Evolutionary conservation across 2,797 vertebrate genomes (phyloP), one percentile per base, ranked within the genome.

Genomic region (Neosalanx taihuensis): DNA sequence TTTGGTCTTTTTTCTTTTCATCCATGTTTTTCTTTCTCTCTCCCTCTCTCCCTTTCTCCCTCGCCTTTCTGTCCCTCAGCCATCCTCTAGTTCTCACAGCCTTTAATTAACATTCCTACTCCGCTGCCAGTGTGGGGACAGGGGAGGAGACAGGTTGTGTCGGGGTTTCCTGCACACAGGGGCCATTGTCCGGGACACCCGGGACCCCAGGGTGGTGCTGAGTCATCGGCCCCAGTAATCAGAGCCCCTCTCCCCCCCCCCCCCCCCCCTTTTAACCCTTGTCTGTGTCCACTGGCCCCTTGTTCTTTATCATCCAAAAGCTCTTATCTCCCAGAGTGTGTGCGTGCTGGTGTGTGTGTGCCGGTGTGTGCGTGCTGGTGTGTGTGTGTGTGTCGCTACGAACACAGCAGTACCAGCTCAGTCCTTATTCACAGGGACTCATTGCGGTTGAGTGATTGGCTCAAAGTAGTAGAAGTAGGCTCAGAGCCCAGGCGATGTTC

Each of bases 51-150:
- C 70, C 31, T 9, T 63, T 13, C 9, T 64, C 29, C 20, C 18
- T 4, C 12, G 30, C 31, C 41, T 56, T 18, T 58, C 35, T 64
- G 3, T 37, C 56, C 7, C 35, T 73, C 53, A 49, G 69, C 85
- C 30, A 77, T 76, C 82, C 79, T 35, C 71, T 64, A 66, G 75
- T 84, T 84, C 85, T 79, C 76, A 74, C 75, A 85, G 84, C 78
- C 83, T 87, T 86, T 89, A 89, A 91, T 91, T 91, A 90, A 89
- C 86, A 89, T 91, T 91, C 88, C 85, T 85, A 79, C 64, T 84
- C 85, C 73, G 85, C 72, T 84, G 80, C 83, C 84, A 85, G 76
- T 67, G 57, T 13, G 56, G 33, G 33, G 20, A 13, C 7, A 35
- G 29, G 66, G 18, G 49, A 5, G 26, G 82, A 82, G 73, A 65